A percentile compares a stretch with the other conserved stretches of the same genome.
phyloP scores from a whole-genome alignment of 1,140 invertebrate genomes.

The Campoletis sonorensis region DNA sequence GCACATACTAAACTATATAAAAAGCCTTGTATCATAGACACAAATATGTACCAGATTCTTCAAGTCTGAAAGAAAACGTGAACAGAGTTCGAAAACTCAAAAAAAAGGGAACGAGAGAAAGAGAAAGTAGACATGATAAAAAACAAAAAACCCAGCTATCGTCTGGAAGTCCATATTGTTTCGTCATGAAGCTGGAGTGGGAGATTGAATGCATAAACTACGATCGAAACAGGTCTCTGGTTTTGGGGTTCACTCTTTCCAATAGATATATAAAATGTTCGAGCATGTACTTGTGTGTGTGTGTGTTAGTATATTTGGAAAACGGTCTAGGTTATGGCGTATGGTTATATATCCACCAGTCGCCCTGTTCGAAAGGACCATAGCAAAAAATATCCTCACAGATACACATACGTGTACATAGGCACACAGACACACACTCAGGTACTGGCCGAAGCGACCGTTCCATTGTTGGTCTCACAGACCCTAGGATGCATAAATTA shows the following conservation, averaged over 20 bases:
- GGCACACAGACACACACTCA: slow-evolving; percentile 17
- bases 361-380: neutral
- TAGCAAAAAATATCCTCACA: slow-evolving; percentile 14
- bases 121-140: neutral
- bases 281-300: neutral
- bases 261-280: slow-evolving; percentile 20
- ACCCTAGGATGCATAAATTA: slow-evolving; percentile 56
- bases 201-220: slow-evolving; percentile 44
- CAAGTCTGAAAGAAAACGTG: neutral
- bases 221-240: slow-evolving; percentile 45
- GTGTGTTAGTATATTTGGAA: neutral
- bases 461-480: slow-evolving; percentile 46
- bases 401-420: neutral
- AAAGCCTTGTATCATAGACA: neutral
- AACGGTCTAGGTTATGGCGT: slow-evolving; percentile 4
- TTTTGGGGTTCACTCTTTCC: neutral
- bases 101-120: neutral
- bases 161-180: slow-evolving; percentile 41
- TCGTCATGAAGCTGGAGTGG: slow-evolving; percentile 35
- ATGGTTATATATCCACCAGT: neutral
- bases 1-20: too few species aligned
- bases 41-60: neutral
- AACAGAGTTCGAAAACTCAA: neutral
- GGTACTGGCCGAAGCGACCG: slow-evolving; percentile 37
- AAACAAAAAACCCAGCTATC: neutral